These are phyloP conservation scores for Sitta europaea DNA, from an alignment of 2,113 vertebrate species.

Conservation along the genomic window DNA sequence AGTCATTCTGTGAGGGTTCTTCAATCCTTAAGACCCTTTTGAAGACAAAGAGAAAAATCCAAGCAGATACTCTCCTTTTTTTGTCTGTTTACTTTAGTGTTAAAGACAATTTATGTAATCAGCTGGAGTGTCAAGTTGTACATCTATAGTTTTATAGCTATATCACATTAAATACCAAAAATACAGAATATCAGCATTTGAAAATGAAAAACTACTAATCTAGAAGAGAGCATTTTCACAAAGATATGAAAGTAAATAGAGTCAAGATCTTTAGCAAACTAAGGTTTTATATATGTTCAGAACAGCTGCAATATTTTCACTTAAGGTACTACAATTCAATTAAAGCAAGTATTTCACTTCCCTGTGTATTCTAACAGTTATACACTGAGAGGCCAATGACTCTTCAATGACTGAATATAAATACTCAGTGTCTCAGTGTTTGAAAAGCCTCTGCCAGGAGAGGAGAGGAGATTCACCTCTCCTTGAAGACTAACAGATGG, in stretches of 20 bases:
- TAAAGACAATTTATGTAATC: neutral
- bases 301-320: neutral
- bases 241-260: neutral
- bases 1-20: neutral
- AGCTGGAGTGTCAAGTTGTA: neutral
- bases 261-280: neutral
- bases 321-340: neutral
- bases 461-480: neutral
- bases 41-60: neutral
- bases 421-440: neutral
- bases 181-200: neutral
- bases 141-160: neutral
- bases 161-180: neutral
- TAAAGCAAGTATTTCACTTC: neutral
- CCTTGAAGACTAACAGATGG: neutral
- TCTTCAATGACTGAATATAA: neutral
- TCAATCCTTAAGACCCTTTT: neutral
- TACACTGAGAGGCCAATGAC: neutral
- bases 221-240: neutral
- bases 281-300: neutral
- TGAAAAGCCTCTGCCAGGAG: neutral
- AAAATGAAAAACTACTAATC: neutral
- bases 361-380: neutral
- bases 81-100: neutral
- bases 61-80: neutral